Evolutionary conservation across 1,140 invertebrate genomes (phyloP).

Genomic region (Eciton burchellii): DNA sequence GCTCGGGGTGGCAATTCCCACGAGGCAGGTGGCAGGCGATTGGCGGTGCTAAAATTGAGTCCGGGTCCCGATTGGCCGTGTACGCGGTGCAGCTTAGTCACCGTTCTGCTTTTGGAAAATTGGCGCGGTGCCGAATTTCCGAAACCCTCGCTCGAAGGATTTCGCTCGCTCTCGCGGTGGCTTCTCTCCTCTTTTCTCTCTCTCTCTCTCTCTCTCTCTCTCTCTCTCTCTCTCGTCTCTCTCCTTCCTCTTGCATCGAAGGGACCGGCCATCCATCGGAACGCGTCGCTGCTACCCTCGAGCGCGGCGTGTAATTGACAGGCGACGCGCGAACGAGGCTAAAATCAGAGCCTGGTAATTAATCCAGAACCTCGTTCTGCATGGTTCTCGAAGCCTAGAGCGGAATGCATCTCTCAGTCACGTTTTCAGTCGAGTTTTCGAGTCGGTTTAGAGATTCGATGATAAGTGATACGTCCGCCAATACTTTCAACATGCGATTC

Average conservation of each 20-base stretch:
- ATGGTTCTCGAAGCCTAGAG: not conserved
- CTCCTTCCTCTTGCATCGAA: constrained; percentile 7
- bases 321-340: not conserved
- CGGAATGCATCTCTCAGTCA: not conserved
- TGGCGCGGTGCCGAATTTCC: constrained; percentile 76
- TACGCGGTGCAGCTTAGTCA: constrained; percentile 72
- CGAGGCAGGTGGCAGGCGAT: constrained; percentile 67
- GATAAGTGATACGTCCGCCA: not conserved
- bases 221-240: constrained; percentile 22
- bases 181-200: constrained; percentile 47
- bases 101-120: constrained; percentile 78
- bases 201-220: constrained; percentile 52
- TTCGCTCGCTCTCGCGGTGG: constrained; percentile 31
- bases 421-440: not conserved
- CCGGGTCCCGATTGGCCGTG: constrained; percentile 61
- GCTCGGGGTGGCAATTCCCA: constrained; percentile 71
- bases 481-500: not conserved
- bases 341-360: not conserved
- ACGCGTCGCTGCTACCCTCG: not conserved
- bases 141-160: constrained; percentile 71
- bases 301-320: constrained; percentile 15
- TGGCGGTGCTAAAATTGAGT: constrained; percentile 73
- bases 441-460: not conserved
- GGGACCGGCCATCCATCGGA: constrained; percentile 6
- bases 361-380: not conserved